A percentile compares a stretch with the other conserved stretches of the same genome.
These are phyloP conservation scores for Hylia prasina DNA, from an alignment of 2,113 vertebrate genomes.

Conservation along the genomic window DNA sequence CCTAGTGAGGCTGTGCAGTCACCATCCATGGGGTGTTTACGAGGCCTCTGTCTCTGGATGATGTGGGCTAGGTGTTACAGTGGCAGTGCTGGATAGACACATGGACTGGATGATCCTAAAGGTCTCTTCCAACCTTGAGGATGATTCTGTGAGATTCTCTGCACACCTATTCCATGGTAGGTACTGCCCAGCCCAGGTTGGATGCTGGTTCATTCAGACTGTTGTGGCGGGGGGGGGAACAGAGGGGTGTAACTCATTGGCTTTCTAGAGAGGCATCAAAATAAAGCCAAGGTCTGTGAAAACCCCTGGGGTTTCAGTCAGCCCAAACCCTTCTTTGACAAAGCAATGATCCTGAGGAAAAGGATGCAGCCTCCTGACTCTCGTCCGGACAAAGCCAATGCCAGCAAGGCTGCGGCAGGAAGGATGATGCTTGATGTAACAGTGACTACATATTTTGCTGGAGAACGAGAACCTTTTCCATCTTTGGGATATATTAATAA, in stretches of 20 bases:
- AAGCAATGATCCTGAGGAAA: background rate
- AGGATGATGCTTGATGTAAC: background rate
- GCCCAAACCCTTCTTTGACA: background rate
- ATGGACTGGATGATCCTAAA: background rate
- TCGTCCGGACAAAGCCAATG: background rate
- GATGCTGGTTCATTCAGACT: no score
- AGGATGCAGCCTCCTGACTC: background rate
- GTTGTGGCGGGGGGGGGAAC: background rate
- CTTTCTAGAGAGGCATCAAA: background rate
- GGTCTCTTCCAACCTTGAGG: background rate
- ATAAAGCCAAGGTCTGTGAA: background rate
- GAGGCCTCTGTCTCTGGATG: background rate
- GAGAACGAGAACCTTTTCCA: background rate
- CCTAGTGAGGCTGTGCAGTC: no score
- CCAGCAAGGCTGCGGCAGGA: background rate
- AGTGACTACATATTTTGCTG: background rate
- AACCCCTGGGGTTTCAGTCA: background rate
- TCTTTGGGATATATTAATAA: background rate
- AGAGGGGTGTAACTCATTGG: background rate
- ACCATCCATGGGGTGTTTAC: background rate
- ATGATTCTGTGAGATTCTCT: background rate
- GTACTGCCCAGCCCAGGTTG: background rate
- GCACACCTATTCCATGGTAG: background rate
- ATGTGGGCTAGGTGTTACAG: background rate
- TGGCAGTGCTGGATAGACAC: background rate